Base-by-base conservation (phyloP, 2,888 invertebrate genomes). In the Acleris holmiana region DNA sequence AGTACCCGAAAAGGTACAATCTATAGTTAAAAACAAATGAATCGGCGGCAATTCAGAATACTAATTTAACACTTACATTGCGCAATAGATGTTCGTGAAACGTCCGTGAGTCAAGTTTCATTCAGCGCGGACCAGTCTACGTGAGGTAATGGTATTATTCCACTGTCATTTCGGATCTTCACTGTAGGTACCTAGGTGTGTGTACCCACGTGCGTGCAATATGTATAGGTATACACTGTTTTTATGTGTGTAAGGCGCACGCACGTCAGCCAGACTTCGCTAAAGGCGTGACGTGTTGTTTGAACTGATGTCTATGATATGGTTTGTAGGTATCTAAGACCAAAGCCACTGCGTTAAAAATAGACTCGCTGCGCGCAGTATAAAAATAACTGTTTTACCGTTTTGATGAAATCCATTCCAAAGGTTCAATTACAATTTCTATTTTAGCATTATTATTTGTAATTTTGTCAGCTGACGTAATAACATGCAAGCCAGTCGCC, bases 121-220 rank as follows among this genome's bases (percentile, higher is more conserved):
- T 53, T 53, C 53, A 53, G 15, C 40, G 15, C 35, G 19, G 19
- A 53, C 21, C 53, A n/a, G 40, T 29, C 19, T 40, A 19, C 40
- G 13, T 40, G 53, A 53, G 40, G 40, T 19, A 53, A 77, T 78
- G 76, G 88, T 82, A 86, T 83, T 85, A 87, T 89, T 89, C 88
- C 89, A 84, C 79, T 83, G 81, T 74, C 79, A 77, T 81, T 86
- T 86, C 84, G 53, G 19, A 40, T 53, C 19, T 40, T 18, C 40
- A 7, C 35, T 63, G 57, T n/a, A n/a, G n/a, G n/a, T 63, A 18
- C 44, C 50, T 51, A 46, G 57, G 51, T 78, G 77, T 79, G 74
- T 78, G 76, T 64, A 68, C 69, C 46, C 23, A 61, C 67, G 74
- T 73, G 71, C 71, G 68, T 71, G 68, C 68, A 70, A 57, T 35